A percentile compares a stretch with the other conserved stretches of the same genome.
Evolutionary conservation across 1,140 invertebrate genomes (phyloP).

Genomic region (Drosophila erecta): DNA sequence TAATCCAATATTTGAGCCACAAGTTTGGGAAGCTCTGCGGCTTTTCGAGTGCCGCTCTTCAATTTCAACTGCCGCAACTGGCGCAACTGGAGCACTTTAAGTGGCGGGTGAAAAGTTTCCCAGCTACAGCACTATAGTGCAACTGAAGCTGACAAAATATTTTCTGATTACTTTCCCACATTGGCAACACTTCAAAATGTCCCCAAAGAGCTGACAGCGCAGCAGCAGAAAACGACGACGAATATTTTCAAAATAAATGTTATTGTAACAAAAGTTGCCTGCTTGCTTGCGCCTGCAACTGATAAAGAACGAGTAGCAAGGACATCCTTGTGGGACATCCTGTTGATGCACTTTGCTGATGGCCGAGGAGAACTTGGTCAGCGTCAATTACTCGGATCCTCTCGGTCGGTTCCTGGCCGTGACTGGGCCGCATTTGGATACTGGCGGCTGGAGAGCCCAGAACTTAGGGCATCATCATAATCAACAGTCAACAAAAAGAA

Average conservation of each 20-base stretch:
- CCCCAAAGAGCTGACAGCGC: slow-evolving; percentile 9
- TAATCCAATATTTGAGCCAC: slow-evolving; percentile 54
- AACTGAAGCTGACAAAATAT: slow-evolving; percentile 75
- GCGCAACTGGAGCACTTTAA: slow-evolving; percentile 54
- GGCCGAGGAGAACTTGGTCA: slow-evolving; percentile 29
- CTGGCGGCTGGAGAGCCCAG: neutral
- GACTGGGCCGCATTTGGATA: slow-evolving; percentile 37
- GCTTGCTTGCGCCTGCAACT: slow-evolving; percentile 39
- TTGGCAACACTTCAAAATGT: slow-evolving; percentile 65
- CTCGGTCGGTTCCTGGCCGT: slow-evolving; percentile 27
- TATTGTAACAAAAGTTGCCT: slow-evolving; percentile 71
- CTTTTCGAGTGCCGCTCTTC: slow-evolving; percentile 34
- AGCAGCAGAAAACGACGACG: slow-evolving; percentile 7
- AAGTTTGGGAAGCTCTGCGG: slow-evolving; percentile 9
- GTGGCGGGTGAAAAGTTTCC: slow-evolving; percentile 34
- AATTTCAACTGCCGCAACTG: slow-evolving; percentile 43
- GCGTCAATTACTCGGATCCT: slow-evolving; percentile 36
- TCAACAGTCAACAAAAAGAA: slow-evolving; percentile 49
- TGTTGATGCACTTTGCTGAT: slow-evolving; percentile 73
- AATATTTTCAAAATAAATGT: slow-evolving; percentile 80
- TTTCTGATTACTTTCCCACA: slow-evolving; percentile 78
- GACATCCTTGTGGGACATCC: slow-evolving; percentile 39
- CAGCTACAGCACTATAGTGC: slow-evolving; percentile 6
- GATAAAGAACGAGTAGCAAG: slow-evolving; percentile 40
- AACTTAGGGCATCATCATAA: slow-evolving; percentile 45